Evolutionary conservation across 2,888 invertebrate species (phyloP).

Genomic region (Cantharis rufa): DNA sequence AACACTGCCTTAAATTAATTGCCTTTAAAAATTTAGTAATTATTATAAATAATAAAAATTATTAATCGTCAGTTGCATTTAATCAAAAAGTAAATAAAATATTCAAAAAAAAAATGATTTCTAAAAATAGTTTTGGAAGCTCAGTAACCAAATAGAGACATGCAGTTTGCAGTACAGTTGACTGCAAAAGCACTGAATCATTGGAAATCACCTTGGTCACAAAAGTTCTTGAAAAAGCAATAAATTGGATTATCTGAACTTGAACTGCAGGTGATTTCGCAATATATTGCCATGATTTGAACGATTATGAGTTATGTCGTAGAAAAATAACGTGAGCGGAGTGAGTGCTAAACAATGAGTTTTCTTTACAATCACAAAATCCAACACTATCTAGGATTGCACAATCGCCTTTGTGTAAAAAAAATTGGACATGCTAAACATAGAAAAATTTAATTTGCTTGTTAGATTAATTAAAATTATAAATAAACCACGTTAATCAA

Average conservation of each 20-base stretch:
- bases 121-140: too few relatives aligned
- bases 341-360: not conserved
- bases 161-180: too few relatives aligned
- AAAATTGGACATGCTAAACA: not conserved
- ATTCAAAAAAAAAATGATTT: too few relatives aligned
- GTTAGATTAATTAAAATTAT: not conserved
- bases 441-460: constrained; percentile 9
- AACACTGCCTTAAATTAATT: too few relatives aligned
- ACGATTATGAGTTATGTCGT: not conserved
- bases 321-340: not conserved
- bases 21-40: too few relatives aligned
- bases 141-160: too few relatives aligned
- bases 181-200: too few relatives aligned
- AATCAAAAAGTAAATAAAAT: too few relatives aligned
- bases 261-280: not conserved
- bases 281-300: not conserved
- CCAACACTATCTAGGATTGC: not conserved
- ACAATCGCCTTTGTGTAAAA: not conserved
- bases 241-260: not conserved
- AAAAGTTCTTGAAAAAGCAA: too few relatives aligned
- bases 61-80: too few relatives aligned
- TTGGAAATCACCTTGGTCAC: too few relatives aligned
- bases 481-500: not conserved
- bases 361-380: not conserved
- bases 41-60: too few relatives aligned